A percentile compares a stretch with the other conserved stretches of the same genome.
phyloP scores from a whole-genome alignment of 2,888 invertebrate genomes.

The Pachydiplax longipennis region DNA sequence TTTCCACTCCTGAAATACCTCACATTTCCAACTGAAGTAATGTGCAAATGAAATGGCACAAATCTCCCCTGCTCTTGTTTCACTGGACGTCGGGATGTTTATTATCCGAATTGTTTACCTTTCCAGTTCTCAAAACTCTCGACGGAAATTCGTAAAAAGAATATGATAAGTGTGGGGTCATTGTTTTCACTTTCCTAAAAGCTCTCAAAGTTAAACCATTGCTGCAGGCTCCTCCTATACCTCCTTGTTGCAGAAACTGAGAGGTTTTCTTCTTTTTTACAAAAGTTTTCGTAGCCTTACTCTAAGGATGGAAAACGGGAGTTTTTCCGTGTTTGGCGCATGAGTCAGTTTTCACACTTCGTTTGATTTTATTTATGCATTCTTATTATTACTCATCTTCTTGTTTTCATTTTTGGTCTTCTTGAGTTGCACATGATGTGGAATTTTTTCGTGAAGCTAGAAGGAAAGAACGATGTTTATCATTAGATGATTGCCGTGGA shows the following conservation, averaged over 20 bases:
- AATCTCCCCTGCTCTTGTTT: neutral
- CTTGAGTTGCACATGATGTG: constrained; percentile 45
- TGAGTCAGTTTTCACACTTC: constrained; percentile 37
- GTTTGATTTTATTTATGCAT: constrained; percentile 33
- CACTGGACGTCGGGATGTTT: neutral
- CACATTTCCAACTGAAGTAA: neutral
- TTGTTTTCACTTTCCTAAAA: constrained; percentile 25
- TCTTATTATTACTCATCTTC: constrained; percentile 29
- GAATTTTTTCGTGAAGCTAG: constrained; percentile 34
- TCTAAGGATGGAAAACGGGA: constrained; percentile 43
- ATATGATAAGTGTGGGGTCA: neutral
- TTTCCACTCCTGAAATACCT: neutral
- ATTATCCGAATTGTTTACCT: neutral
- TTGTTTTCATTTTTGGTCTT: constrained; percentile 37
- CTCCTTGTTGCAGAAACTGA: constrained; percentile 24
- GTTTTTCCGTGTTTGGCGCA: constrained; percentile 42
- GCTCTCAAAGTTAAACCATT: constrained; percentile 8
- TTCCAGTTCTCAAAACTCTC: neutral
- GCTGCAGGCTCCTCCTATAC: constrained; percentile 24
- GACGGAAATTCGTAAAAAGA: neutral
- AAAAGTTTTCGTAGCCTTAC: constrained; percentile 36
- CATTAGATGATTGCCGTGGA: constrained; percentile 35
- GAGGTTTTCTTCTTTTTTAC: constrained; percentile 31
- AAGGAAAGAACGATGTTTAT: constrained; percentile 28
- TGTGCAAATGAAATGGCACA: neutral